Conservation (phyloP, 2,888 invertebrate species). For the Julus scandinavius region DNA sequence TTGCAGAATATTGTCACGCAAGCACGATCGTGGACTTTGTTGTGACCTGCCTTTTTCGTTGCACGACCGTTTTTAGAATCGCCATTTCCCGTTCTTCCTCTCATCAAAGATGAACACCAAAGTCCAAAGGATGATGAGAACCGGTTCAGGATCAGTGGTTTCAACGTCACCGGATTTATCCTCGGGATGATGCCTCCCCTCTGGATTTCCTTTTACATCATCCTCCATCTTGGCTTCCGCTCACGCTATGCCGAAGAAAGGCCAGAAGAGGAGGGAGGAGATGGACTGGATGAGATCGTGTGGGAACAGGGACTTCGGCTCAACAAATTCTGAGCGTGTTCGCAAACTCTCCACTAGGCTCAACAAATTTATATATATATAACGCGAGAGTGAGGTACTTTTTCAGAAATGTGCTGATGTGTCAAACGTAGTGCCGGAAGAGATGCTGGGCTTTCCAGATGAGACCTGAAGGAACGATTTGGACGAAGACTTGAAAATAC, state of each 20-base stretch:
- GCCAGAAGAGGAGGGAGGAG: slow-evolving; percentile 60
- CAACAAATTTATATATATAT: neutral
- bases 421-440: neutral
- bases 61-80: slow-evolving; percentile 54
- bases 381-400: neutral
- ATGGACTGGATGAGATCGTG: slow-evolving; percentile 57
- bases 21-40: neutral
- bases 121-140: neutral
- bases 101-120: neutral
- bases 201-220: slow-evolving; percentile 61
- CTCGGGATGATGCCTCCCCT: slow-evolving; percentile 61
- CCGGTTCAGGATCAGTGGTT: slow-evolving; percentile 47
- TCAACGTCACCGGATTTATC: slow-evolving; percentile 61
- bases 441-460: neutral
- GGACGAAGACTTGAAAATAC: neutral
- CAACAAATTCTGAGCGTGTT: slow-evolving; percentile 15
- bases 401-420: slow-evolving; percentile 2
- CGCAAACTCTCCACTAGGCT: neutral
- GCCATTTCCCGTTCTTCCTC: slow-evolving; percentile 56
- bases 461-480: neutral
- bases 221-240: slow-evolving; percentile 61
- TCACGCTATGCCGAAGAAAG: slow-evolving; percentile 61
- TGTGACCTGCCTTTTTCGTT: slow-evolving; percentile 21
- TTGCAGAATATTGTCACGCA: no score
- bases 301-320: slow-evolving; percentile 57